Base-by-base conservation (phyloP, 2,113 vertebrate species). In the Dromaius novaehollandiae region DNA sequence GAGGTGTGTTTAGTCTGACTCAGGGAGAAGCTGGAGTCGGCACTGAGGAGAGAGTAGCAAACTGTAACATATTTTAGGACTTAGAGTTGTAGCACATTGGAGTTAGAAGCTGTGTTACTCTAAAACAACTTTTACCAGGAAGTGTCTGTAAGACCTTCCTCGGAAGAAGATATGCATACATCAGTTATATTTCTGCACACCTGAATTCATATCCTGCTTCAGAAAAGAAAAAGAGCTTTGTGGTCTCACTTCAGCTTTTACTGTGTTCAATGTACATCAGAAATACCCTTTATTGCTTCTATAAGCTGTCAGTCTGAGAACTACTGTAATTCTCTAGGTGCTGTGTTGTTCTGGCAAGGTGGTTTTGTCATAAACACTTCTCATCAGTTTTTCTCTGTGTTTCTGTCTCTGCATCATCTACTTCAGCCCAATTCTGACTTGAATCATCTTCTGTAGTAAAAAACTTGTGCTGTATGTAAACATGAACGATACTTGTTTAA, bases 171-270 rank as follows among this genome's bases (percentile, higher is more conserved):
- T 2, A 2, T 22, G 26, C 26, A 63, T 32, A 21, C 11, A 24
- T 8, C 8, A 53, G 34, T 89, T 91, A 61, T 28, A 11, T 94
- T 93, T 92, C 66, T 89, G 26, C 50, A 40, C 68, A 56, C 38
- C 80, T 74, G 60, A 89, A 50, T 91, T 83, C 40, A 77, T 93
- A 70, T 21, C 26, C 64, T 88, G 60, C 73, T 95, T 93, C 89
- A 70, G 79, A 85, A 82, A 58, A 86, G 51, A 78, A n/a, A 56
- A 75, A 58, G 30, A 89, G 36, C 50, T 83, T 80, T 93, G 91
- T 81, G 55, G 34, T 88, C 50, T 95, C 42, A 51, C n/a, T 94
- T 93, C n/a, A 89, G 82, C n/a, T 94, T 89, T 92, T 91, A 82
- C 77, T 89, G 30, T 90, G 34, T 93, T 89, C 85, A 55, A 40